Conservation (phyloP, 2,888 invertebrate species). For the Oeneis ivallda region DNA sequence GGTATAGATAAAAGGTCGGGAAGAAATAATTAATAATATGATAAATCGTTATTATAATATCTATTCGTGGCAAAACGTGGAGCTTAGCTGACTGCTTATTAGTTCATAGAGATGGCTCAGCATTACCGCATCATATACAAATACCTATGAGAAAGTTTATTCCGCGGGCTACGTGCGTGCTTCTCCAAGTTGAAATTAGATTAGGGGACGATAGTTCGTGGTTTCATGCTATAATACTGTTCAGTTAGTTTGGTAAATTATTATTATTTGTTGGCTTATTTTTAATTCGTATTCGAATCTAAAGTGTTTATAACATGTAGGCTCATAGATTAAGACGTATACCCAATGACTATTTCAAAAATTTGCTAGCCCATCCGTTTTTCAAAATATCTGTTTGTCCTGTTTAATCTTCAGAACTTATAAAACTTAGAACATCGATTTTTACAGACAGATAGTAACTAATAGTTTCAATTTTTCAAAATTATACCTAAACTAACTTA, state of each 20-base stretch:
- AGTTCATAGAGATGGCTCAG: constrained; percentile 39
- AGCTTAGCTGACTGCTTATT: constrained; percentile 35
- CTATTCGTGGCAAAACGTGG: constrained; percentile 29
- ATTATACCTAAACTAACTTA: neutral
- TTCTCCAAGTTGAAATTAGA: constrained; percentile 19
- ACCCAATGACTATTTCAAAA: no score
- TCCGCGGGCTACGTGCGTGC: constrained; percentile 17
- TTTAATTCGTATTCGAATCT: no score
- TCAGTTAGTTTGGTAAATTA: neutral
- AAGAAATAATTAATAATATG: neutral
- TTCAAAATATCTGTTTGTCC: no score
- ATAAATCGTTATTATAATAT: neutral
- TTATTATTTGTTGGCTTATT: constrained; percentile 1
- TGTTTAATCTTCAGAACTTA: no score
- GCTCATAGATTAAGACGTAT: no score
- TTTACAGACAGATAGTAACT: no score
- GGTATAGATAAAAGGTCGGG: no score
- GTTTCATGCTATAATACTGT: constrained; percentile 4
- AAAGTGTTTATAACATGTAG: no score
- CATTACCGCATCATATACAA: constrained; percentile 5
- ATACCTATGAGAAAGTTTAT: constrained; percentile 7
- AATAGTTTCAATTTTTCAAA: no score
- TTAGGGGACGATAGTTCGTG: constrained; percentile 16
- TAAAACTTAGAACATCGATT: no score
- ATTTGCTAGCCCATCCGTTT: no score